Percentiles rank a stretch among this genome's conserved stretches.
Evolutionary conservation across 2,888 invertebrate genomes (phyloP).

Genomic region (Petrolisthes manimaculis): DNA sequence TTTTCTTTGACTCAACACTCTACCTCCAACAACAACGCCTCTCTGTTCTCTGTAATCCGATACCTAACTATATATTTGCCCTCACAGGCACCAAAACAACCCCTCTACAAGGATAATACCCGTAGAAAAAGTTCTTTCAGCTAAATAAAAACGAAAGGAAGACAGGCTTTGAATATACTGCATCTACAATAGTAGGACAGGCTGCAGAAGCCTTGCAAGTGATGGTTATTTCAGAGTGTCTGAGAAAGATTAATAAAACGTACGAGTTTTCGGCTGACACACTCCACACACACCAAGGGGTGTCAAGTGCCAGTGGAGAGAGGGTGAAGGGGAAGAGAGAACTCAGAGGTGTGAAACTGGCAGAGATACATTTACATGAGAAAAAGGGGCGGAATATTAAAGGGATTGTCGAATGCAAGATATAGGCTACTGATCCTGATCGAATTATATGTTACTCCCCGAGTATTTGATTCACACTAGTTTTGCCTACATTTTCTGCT

Average conservation of each 20-base stretch:
- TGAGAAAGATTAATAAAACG: slow-evolving; percentile 2
- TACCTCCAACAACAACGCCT: slow-evolving; percentile 4
- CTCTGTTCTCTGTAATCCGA: slow-evolving; percentile 8
- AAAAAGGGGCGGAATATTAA: too few relatives aligned
- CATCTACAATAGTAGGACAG: not conserved
- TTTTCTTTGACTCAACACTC: slow-evolving; percentile 9
- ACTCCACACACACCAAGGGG: not conserved
- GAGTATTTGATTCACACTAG: too few relatives aligned
- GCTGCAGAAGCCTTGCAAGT: slow-evolving; percentile 1
- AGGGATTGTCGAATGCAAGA: too few relatives aligned
- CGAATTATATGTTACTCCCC: too few relatives aligned
- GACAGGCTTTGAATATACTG: too few relatives aligned
- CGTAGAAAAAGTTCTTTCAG: not conserved
- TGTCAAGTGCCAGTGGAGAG: not conserved
- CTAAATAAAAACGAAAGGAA: too few relatives aligned
- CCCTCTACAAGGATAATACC: slow-evolving; percentile 4
- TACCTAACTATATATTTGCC: not conserved
- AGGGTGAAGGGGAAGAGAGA: not conserved
- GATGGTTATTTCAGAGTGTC: not conserved
- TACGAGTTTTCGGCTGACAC: not conserved
- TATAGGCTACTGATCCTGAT: too few relatives aligned
- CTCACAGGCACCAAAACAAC: slow-evolving; percentile 8
- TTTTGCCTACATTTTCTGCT: too few relatives aligned
- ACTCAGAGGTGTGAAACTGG: too few relatives aligned
- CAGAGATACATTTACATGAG: too few relatives aligned